Evolutionary conservation across 2,797 vertebrate genomes (phyloP).

Genomic region (Mycteria americana): DNA sequence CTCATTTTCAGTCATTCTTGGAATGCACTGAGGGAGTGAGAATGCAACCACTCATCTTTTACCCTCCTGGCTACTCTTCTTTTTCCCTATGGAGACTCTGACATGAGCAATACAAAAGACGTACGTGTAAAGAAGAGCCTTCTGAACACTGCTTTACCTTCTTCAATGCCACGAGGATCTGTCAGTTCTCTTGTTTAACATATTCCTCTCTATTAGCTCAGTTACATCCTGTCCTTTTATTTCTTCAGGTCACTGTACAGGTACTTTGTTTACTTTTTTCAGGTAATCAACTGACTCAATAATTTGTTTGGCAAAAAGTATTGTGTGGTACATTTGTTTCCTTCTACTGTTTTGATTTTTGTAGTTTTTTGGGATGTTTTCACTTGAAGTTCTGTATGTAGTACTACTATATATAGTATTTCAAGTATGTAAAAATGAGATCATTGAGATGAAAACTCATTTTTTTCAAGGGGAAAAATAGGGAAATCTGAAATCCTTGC

Average conservation of each 20-base stretch:
- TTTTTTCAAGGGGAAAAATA: not conserved
- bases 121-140: not conserved
- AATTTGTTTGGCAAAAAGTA: not conserved
- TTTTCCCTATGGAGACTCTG: not conserved
- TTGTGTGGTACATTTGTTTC: not conserved
- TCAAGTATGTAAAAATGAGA: not conserved
- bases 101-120: not conserved
- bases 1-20: not conserved
- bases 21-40: not conserved
- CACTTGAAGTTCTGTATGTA: not conserved
- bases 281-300: not conserved
- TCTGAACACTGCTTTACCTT: not conserved
- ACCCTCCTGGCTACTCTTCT: not conserved
- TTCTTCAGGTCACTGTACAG: not conserved
- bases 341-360: not conserved
- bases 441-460: not conserved
- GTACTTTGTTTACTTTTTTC: not conserved
- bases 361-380: not conserved
- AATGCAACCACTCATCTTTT: not conserved
- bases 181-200: not conserved
- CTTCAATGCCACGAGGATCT: not conserved
- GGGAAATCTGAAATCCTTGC: not conserved
- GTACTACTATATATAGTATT: not conserved
- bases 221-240: not conserved
- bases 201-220: not conserved